Conservation (phyloP, 2,797 vertebrate genomes). For the Ambastaia sidthimunki region DNA sequence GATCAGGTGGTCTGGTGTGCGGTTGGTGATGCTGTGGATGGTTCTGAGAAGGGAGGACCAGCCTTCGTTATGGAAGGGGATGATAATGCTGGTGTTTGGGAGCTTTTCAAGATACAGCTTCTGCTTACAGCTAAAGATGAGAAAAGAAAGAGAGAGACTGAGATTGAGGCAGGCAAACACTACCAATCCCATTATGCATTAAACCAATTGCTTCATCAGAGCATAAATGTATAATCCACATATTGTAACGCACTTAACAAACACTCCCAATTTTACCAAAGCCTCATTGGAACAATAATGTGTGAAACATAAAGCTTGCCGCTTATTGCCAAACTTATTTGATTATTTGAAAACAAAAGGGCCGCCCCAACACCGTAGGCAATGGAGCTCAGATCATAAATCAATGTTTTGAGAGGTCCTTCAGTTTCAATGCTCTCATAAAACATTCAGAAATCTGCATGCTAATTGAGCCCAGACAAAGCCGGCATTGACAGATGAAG, state of each 20-base stretch:
- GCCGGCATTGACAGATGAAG: constrained; percentile 57
- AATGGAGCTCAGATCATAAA: not conserved
- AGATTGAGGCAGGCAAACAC: not conserved
- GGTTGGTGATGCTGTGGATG: too few species aligned
- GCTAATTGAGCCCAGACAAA: constrained; percentile 59
- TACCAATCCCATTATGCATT: not conserved
- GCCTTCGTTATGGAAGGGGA: too few species aligned
- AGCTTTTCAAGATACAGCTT: too few species aligned
- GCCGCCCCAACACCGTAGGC: not conserved
- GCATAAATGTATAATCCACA: constrained; percentile 18
- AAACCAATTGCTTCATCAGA: constrained; percentile 18
- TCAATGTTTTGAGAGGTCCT: too few species aligned
- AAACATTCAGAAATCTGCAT: constrained; percentile 57
- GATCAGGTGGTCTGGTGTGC: constrained; percentile 59
- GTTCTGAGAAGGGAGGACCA: too few species aligned
- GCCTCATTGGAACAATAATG: not conserved
- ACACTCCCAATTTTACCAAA: constrained; percentile 15
- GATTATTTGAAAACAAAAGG: constrained; percentile 42
- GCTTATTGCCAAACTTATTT: constrained; percentile 28
- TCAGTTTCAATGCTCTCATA: constrained; percentile 27
- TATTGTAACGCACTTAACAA: constrained; percentile 26
- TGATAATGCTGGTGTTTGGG: too few species aligned
- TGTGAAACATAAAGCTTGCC: constrained; percentile 21
- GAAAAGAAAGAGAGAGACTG: constrained; percentile 10
- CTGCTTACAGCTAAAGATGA: not conserved